Base-by-base conservation (phyloP, 2,888 invertebrate genomes). In the Muscina levida region DNA sequence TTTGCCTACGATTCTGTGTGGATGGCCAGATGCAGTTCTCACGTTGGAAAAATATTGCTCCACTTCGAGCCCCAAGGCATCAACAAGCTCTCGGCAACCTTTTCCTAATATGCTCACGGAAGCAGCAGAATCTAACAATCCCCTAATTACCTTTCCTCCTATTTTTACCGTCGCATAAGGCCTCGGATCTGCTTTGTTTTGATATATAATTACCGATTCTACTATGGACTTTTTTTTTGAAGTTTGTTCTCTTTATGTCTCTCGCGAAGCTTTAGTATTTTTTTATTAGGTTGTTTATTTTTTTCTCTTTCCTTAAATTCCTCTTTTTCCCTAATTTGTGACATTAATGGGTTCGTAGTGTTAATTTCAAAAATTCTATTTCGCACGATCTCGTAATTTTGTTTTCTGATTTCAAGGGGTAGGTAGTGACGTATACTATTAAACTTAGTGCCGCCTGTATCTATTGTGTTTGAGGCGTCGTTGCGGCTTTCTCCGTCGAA, bases 61-160 rank as follows among this genome's bases (percentile, higher is more conserved):
- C n/a, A 48, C 26, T 1, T 66, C 10, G 3, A 46, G 3, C 1
- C 15, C 26, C 10, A 66, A 46, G 8, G 46, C 66, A 10, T 66
- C 46, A 1, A 66, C 26, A 1, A 26, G 17, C 19, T 66, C 66
- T 66, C 66, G 10, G 44, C 66, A 66, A 1, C 19, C 42, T 19
- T 59, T 59, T 10, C 72, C 78, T 5, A 72, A 26, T 0, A 78
- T 10, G 26, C 78, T 78, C 0, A 73, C 70, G 0, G 73, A 73
- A 1, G 74, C 78, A 1, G 73, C 74, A 6, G 70, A 59, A 22
- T 73, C 77, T 42, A 77, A 17, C 1, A 78, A 19, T 0, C 73
- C 73, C 11, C 10, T 39, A 11, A 44, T 15, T 24, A 46, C 37
- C 4, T 15, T 39, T 8, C 24, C 17, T 5, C 42, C 13, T 22